These are phyloP conservation scores for Balanococcus diminutus DNA, from an alignment of 2,888 invertebrate genomes.

Conservation along the genomic window DNA sequence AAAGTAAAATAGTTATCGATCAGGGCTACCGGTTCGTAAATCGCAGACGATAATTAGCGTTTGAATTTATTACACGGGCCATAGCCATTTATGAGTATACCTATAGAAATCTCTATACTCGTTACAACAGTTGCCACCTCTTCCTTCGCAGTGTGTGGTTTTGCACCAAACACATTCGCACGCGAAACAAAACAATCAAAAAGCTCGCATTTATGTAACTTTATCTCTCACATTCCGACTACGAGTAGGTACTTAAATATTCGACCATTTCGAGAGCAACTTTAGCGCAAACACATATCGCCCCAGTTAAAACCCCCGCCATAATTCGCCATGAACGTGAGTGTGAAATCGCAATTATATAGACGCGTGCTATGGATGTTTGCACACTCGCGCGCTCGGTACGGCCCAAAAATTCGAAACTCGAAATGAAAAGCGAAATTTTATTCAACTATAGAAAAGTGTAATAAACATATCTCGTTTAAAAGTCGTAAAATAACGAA, in stretches of 20 bases:
- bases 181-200: background rate
- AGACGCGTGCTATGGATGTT: background rate
- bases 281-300: background rate
- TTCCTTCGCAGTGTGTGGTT: no score
- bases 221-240: background rate
- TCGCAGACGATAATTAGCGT: background rate
- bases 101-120: no score
- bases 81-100: no score
- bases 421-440: background rate
- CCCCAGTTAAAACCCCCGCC: background rate
- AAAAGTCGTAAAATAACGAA: slow-evolving; percentile 32
- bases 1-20: background rate
- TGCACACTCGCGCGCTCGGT: background rate
- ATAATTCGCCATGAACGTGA: background rate
- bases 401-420: background rate
- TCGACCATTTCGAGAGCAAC: background rate
- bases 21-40: background rate
- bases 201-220: background rate
- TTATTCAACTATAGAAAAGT: background rate
- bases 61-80: background rate
- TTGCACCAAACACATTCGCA: no score
- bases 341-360: background rate
- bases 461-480: slow-evolving; percentile 38
- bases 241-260: background rate
- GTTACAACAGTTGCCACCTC: no score